Base-by-base conservation (phyloP, 2,797 vertebrate species). In the Pempheris klunzingeri region DNA sequence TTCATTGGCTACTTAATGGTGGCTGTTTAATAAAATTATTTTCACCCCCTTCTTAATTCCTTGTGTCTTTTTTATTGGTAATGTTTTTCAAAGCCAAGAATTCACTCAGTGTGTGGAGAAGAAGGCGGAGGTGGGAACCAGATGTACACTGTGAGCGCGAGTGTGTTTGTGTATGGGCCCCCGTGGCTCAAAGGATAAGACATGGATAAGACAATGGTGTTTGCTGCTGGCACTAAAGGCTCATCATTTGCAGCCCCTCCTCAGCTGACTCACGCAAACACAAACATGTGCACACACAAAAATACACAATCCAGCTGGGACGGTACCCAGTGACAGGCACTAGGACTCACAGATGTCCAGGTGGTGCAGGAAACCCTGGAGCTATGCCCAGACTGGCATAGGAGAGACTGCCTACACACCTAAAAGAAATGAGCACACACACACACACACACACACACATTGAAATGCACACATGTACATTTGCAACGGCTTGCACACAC, bases 321-420 rank as follows among this genome's bases (percentile, higher is more conserved):
- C 14, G 43, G 82, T 81, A 90, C 87, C 89, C 86, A 78, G 81
- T 85, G 91, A 93, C 92, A 92, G 90, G 80, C 93, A 82, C 88
- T 66, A 81, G 82, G 92, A 90, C 90, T 90, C 92, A 73, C 92
- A 92, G 89, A 93, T 90, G 88, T 88, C 93, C 92, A 94, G 94
- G 93, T 92, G 94, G 93, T 73, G 86, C 86, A 90, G 90, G 90
- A 92, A 94, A 88, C 85, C 92, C 93, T 95, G 94, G 92, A 95
- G 92, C 90, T 46, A 64, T 52, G 94, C 93, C 93, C 91, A 81
- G 88, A 86, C 85, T 83, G 88, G 91, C 84, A 90, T 17, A 34
- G 84, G 74, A 82, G 71, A 77, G 65, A 50, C 73, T 67, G 80
- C 90, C 65, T 71, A 74, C 81, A 84, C 83, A 77, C 78, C 78